Evolutionary conservation across 2,888 invertebrate species (phyloP).

Genomic region (Euzophera pinguis): DNA sequence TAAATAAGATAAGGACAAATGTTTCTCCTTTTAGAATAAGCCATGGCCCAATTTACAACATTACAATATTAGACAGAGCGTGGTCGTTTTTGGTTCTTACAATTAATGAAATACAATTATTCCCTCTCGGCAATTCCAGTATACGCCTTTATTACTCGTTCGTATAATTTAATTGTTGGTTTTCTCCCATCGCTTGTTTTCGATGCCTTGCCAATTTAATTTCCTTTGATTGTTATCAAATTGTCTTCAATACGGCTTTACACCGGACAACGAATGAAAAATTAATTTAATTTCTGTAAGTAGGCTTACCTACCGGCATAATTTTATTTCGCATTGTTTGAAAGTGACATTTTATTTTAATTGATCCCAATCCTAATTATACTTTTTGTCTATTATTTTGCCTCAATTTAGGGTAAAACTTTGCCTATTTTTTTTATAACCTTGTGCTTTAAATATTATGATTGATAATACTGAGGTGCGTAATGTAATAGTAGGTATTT

Average conservation of each 20-base stretch:
- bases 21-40: background rate
- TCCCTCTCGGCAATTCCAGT: conserved; percentile 2
- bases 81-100: background rate
- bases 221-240: conserved; percentile 8
- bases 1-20: no score
- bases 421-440: no score
- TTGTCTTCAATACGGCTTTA: background rate
- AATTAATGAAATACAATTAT: conserved; percentile 10
- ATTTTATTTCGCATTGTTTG: background rate
- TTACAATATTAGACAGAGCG: background rate
- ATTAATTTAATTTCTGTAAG: background rate
- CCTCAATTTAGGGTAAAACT: no score
- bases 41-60: background rate
- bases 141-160: conserved; percentile 7
- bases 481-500: no score
- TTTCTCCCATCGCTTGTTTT: conserved; percentile 1
- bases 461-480: no score
- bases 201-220: conserved; percentile 7
- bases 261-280: background rate
- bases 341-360: no score
- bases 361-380: no score
- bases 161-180: conserved; percentile 11
- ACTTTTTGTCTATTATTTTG: no score
- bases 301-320: no score
- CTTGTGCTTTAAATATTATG: no score